Evolutionary conservation across 2,888 invertebrate species (phyloP), one percentile per base, ranked within the genome.

Genomic region (Leptinotarsa haldemani): DNA sequence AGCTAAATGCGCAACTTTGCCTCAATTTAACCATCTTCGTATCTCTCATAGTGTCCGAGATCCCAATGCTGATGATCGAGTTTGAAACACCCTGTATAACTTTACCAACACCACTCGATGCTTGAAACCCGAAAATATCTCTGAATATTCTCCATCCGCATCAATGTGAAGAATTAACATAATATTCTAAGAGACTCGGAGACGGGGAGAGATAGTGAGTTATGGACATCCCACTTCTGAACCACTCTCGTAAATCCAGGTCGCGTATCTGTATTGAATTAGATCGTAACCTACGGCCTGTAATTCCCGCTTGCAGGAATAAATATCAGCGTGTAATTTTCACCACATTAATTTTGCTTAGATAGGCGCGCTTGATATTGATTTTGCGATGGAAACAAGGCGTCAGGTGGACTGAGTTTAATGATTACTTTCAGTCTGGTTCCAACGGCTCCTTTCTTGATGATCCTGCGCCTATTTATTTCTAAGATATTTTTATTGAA

Each of bases 291-390:
- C 40, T 61, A 61, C 56, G 56, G 56, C 20, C 20, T 20, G 56
- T 20, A 16, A 25, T 30, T 15, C 61, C 30, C 16, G 30, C 9
- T 2, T 40, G 40, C 40, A 40, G 61, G 61, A 30, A n/a, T 61
- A 30, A 61, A 40, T n/a, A n/a, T 13, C 12, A 30, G 16, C 9
- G 20, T 40, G 30, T 40, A 40, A 40, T 61, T 61, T 61, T n/a
- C 61, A 61, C 61, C n/a, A 61, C 61, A 61, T 61, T 30, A 61
- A 61, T 61, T 40, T 30, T 30, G 61, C n/a, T 16, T 9, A 61
- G 61, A n/a, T 12, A 40, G 16, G 12, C 61, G 61, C 25, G 40
- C 61, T 40, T n/a, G 20, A 30, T 61, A 61, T 61, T 40, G 61
- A 61, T 61, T 61, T 61, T 15, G 61, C 40, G n/a, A 61, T 61